A percentile compares a stretch with the other conserved stretches of the same genome.
Evolutionary conservation across 2,113 vertebrate genomes (phyloP).

Genomic region (Cheirogaleus medius): DNA sequence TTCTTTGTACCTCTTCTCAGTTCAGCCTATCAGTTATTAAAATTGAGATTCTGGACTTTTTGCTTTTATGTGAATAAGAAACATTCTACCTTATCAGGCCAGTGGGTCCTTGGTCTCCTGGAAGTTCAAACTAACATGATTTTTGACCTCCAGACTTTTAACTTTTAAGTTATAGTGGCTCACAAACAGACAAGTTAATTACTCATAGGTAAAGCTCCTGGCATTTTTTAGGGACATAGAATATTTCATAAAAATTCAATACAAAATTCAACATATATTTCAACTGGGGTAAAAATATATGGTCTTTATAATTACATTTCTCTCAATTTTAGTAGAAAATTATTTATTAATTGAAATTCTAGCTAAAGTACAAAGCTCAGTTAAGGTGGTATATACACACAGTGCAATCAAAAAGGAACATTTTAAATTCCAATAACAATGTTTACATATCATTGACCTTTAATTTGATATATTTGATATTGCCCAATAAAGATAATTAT

Average conservation of each 20-base stretch:
- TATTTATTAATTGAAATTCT: conserved; percentile 15
- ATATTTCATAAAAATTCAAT: not conserved
- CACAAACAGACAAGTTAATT: not conserved
- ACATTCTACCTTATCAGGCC: not conserved
- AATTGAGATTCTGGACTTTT: not conserved
- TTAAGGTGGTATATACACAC: not conserved
- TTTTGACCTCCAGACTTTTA: not conserved
- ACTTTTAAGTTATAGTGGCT: not conserved
- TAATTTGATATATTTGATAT: conserved; percentile 11
- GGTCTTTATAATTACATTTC: not conserved
- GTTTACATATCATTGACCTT: conserved; percentile 33
- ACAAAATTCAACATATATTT: not conserved
- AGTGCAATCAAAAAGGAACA: not conserved
- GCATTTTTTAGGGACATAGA: not conserved
- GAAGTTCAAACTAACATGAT: not conserved
- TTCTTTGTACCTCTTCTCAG: not conserved
- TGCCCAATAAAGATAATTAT: conserved; percentile 37
- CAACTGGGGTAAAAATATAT: not conserved
- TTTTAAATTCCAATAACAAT: conserved; percentile 30
- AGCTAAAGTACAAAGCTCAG: not conserved
- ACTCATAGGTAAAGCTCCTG: not conserved
- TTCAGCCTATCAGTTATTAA: not conserved
- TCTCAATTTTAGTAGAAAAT: not conserved
- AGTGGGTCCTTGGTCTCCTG: not conserved
- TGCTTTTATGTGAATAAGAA: not conserved